phyloP scores from a whole-genome alignment of 2,797 vertebrate species.

The Clarias fuscus region DNA sequence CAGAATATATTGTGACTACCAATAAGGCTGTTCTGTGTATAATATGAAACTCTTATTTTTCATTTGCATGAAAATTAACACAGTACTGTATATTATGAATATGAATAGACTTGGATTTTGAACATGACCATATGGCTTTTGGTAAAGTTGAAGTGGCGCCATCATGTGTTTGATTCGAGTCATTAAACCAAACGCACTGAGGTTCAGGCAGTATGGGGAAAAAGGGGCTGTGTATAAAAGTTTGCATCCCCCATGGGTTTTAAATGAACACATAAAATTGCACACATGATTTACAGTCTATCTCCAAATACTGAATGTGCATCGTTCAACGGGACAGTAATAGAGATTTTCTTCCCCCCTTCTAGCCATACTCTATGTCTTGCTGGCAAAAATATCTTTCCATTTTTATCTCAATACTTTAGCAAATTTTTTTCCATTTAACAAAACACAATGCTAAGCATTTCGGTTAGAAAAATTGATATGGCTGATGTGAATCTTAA shows the following conservation, averaged over 20 bases:
- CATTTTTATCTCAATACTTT: background rate
- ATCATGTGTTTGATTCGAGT: conserved; percentile 28
- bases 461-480: background rate
- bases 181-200: background rate
- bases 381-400: background rate
- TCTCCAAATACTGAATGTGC: background rate
- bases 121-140: background rate
- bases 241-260: background rate
- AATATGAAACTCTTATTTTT: background rate
- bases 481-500: background rate
- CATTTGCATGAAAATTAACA: background rate
- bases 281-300: background rate
- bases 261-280: background rate
- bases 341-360: background rate
- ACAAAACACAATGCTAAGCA: background rate
- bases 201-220: background rate
- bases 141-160: conserved; percentile 36
- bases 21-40: background rate
- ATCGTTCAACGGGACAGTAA: background rate
- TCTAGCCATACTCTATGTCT: background rate
- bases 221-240: background rate
- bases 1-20: no score
- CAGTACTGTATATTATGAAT: background rate
- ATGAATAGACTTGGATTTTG: background rate
- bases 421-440: background rate